A percentile compares a stretch with the other conserved stretches of the same genome.
These are phyloP conservation scores for Phoxinus phoxinus DNA, from an alignment of 2,113 vertebrate species.

Conservation along the genomic window DNA sequence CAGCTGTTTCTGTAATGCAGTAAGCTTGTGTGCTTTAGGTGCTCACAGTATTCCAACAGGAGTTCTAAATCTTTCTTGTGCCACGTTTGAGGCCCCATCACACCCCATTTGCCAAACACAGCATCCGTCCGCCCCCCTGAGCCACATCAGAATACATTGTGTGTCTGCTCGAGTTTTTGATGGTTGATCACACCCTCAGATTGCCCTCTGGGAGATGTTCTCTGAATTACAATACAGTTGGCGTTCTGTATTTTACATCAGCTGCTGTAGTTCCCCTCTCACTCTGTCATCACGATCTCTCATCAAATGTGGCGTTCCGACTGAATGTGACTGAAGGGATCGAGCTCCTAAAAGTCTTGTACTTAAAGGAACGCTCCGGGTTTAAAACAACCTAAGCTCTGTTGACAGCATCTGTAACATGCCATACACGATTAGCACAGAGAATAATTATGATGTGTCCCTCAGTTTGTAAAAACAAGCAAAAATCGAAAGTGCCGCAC, in stretches of 20 bases:
- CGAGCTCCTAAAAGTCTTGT: background rate
- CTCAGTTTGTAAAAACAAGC: background rate
- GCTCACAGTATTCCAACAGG: background rate
- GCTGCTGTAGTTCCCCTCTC: slow-evolving; percentile 20
- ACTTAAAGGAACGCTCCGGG: background rate
- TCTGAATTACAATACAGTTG: slow-evolving; percentile 35
- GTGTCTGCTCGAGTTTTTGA: slow-evolving; percentile 37
- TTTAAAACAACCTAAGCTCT: slow-evolving; percentile 18
- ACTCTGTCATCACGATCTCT: slow-evolving; percentile 20
- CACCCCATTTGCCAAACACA: slow-evolving; percentile 31
- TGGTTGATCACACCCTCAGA: slow-evolving; percentile 44
- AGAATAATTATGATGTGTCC: background rate
- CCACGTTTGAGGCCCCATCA: slow-evolving; percentile 19
- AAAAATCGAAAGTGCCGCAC: background rate
- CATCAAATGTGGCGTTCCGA: slow-evolving; percentile 3
- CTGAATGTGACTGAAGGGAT: background rate
- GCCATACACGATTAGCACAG: slow-evolving; percentile 11
- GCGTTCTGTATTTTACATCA: slow-evolving; percentile 30
- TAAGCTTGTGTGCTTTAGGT: background rate
- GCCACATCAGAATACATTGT: slow-evolving; percentile 34
- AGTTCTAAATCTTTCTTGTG: slow-evolving; percentile 13
- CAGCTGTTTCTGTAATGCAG: background rate
- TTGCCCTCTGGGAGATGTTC: slow-evolving; percentile 41
- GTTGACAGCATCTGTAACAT: slow-evolving; percentile 30
- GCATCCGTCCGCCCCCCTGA: slow-evolving; percentile 14